phyloP scores from a whole-genome alignment of 2,888 invertebrate species.

The Acanthococcus lagerstroemiae region DNA sequence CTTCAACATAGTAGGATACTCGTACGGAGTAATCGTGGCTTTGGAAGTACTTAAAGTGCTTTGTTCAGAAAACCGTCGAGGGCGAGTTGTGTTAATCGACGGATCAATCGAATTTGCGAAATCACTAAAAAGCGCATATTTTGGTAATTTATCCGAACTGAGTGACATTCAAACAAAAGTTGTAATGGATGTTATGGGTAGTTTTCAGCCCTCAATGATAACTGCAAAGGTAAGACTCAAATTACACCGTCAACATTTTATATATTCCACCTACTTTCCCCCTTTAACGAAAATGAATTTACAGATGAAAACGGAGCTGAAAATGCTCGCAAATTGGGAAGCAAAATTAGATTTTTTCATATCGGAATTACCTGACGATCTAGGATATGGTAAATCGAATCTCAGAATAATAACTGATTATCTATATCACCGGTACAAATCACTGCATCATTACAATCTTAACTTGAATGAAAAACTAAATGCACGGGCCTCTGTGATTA shows the following conservation, averaged over 20 bases:
- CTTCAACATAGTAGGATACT: slow-evolving; percentile 9
- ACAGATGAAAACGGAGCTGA: slow-evolving; percentile 4
- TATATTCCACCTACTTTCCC: too few relatives aligned
- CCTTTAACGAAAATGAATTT: too few relatives aligned
- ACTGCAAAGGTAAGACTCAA: background rate
- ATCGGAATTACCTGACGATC: background rate
- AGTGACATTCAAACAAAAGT: slow-evolving; percentile 8
- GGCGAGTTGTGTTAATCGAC: background rate
- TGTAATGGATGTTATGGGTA: background rate
- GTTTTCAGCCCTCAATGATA: background rate
- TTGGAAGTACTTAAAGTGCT: slow-evolving; percentile 17
- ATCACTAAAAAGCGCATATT: background rate
- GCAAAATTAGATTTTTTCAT: background rate
- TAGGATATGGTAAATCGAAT: background rate
- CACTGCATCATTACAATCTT: slow-evolving; percentile 1
- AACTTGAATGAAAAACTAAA: background rate
- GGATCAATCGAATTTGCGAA: slow-evolving; percentile 12
- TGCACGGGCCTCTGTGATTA: background rate
- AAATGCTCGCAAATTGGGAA: background rate
- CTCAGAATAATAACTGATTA: slow-evolving; percentile 5
- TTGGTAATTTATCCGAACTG: background rate
- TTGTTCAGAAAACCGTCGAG: background rate
- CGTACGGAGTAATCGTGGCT: slow-evolving; percentile 9
- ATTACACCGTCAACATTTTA: too few relatives aligned
- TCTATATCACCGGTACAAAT: background rate